A percentile compares a stretch with the other conserved stretches of the same genome.
phyloP scores from a whole-genome alignment of 2,797 vertebrate genomes.

The Betta splendens region DNA sequence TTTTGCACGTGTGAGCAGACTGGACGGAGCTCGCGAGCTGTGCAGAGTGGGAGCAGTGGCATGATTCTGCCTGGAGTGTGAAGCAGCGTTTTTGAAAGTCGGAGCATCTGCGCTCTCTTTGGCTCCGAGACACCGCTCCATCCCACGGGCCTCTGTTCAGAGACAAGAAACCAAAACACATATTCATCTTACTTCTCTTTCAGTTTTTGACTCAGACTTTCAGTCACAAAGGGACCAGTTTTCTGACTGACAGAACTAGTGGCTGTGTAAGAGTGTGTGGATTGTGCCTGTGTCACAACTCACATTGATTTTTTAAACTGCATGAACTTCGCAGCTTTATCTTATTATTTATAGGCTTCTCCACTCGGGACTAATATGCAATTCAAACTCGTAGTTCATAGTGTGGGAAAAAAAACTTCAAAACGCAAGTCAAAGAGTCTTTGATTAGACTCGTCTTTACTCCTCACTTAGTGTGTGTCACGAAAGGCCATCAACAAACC shows the following conservation, averaged over 20 bases:
- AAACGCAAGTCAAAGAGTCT: too few relatives aligned
- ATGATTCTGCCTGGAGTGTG: constrained; percentile 51
- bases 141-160: constrained; percentile 52
- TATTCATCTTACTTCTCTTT: constrained; percentile 21
- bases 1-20: constrained; percentile 10
- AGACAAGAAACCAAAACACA: constrained; percentile 11
- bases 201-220: constrained; percentile 29
- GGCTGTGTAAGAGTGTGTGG: not conserved
- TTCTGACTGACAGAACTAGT: not conserved
- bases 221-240: constrained; percentile 4
- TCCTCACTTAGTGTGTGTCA: too few relatives aligned
- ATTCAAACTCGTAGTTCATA: too few relatives aligned
- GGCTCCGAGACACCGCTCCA: constrained; percentile 36
- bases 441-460: too few relatives aligned
- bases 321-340: constrained; percentile 16
- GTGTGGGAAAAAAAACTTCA: too few relatives aligned
- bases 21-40: constrained; percentile 23
- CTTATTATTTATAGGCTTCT: not conserved
- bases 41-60: constrained; percentile 45
- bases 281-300: constrained; percentile 5
- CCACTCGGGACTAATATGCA: too few relatives aligned
- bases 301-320: constrained; percentile 9
- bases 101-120: constrained; percentile 60
- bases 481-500: too few relatives aligned
- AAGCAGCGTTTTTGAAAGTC: constrained; percentile 53